These are phyloP conservation scores for Chelmon rostratus DNA, from an alignment of 2,797 vertebrate species.

Conservation along the genomic window DNA sequence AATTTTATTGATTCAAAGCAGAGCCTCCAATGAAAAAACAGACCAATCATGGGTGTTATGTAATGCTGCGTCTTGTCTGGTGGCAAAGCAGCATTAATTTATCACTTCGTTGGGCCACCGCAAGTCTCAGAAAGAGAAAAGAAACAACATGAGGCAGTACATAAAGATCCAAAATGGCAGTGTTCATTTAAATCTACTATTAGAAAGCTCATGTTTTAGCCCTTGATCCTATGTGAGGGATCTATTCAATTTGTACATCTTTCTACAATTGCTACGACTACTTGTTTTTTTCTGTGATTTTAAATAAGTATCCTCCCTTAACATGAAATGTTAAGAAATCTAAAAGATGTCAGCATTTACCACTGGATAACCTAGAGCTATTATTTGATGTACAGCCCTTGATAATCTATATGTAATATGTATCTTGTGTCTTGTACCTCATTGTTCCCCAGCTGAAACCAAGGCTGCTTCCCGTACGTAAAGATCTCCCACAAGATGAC, in stretches of 20 bases:
- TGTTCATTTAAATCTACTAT: constrained; percentile 45
- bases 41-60: constrained; percentile 63
- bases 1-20: constrained; percentile 74
- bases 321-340: constrained; percentile 4
- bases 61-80: constrained; percentile 62
- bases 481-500: constrained; percentile 99
- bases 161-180: constrained; percentile 56
- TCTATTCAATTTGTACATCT: neutral
- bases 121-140: constrained; percentile 46
- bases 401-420: constrained; percentile 1
- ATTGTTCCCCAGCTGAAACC: constrained; percentile 99
- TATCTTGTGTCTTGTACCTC: constrained; percentile 87
- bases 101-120: constrained; percentile 56
- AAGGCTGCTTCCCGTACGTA: constrained; percentile 98
- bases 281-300: constrained; percentile 1
- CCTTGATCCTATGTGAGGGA: constrained; percentile 3
- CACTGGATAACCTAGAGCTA: constrained; percentile 8
- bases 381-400: constrained; percentile 9
- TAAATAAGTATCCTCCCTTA: constrained; percentile 25
- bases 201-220: constrained; percentile 15
- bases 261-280: neutral
- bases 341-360: constrained; percentile 5
- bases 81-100: constrained; percentile 64
- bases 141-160: constrained; percentile 36
- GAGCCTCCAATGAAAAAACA: constrained; percentile 56